Conservation (phyloP, 2,888 invertebrate genomes). For the Tenthredo scrophulariae region DNA sequence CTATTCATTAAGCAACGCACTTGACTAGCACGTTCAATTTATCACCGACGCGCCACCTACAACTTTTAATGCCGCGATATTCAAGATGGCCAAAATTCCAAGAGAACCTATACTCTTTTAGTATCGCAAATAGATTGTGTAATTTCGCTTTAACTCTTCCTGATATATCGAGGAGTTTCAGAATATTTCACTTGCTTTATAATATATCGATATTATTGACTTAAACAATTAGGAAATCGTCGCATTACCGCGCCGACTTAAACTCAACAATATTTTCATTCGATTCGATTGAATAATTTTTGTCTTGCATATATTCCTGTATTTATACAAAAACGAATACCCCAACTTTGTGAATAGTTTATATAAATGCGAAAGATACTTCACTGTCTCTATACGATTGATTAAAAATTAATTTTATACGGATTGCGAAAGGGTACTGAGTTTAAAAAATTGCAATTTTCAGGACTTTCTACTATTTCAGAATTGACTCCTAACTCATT, state of each 20-base stretch:
- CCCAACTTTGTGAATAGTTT: not conserved
- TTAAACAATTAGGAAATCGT: not conserved
- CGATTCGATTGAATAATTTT: not conserved
- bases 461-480: not conserved
- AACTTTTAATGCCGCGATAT: conserved; percentile 57
- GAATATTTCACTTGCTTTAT: not conserved
- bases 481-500: not conserved
- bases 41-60: conserved; percentile 56
- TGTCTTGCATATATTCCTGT: not conserved
- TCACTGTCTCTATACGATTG: not conserved
- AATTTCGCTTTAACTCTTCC: not conserved
- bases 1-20: conserved; percentile 71
- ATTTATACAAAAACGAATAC: not conserved
- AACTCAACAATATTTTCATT: not conserved
- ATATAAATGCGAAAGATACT: not conserved
- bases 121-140: not conserved
- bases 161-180: not conserved
- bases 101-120: not conserved
- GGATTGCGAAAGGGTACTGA: not conserved
- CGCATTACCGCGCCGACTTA: not conserved
- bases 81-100: conserved; percentile 41
- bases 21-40: conserved; percentile 72
- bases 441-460: not conserved
- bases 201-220: not conserved
- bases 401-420: not conserved